phyloP scores from a whole-genome alignment of 2,888 invertebrate genomes.

The Epistrophe grossulariae region DNA sequence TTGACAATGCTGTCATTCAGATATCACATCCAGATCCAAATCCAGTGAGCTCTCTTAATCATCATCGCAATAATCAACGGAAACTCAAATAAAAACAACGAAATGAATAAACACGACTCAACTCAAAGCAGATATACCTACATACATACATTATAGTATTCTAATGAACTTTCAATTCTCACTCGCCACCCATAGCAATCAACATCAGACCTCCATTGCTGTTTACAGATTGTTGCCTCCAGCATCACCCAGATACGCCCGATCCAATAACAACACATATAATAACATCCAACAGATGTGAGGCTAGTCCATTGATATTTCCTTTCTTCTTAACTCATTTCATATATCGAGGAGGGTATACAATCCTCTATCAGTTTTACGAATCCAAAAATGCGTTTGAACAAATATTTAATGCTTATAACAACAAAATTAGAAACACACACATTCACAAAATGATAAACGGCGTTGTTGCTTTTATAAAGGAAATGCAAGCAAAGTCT shows the following conservation, averaged over 20 bases:
- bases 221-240: slow-evolving; percentile 68
- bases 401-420: slow-evolving; percentile 69
- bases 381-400: slow-evolving; percentile 62
- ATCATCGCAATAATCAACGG: slow-evolving; percentile 65
- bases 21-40: slow-evolving; percentile 42
- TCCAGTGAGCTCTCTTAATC: slow-evolving; percentile 59
- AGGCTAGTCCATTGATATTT: slow-evolving; percentile 67
- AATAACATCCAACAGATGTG: slow-evolving; percentile 64
- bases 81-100: slow-evolving; percentile 67
- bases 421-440: slow-evolving; percentile 50
- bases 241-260: slow-evolving; percentile 59
- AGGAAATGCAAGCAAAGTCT: slow-evolving; percentile 50
- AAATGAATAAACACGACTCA: slow-evolving; percentile 11
- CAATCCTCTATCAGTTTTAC: slow-evolving; percentile 55
- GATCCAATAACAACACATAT: slow-evolving; percentile 47
- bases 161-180: slow-evolving; percentile 74
- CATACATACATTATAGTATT: too few relatives aligned
- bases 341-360: slow-evolving; percentile 1
- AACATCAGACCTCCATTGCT: slow-evolving; percentile 61
- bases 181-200: slow-evolving; percentile 68
- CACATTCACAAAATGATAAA: slow-evolving; percentile 33
- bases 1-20: slow-evolving; percentile 61
- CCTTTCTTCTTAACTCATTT: slow-evolving; percentile 29
- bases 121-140: slow-evolving; percentile 29
- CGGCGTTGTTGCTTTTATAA: not conserved